Percentiles rank a stretch among this genome's conserved stretches.
These are phyloP conservation scores for Amiota communis DNA, from an alignment of 2,888 invertebrate genomes.

Conservation along the genomic window DNA sequence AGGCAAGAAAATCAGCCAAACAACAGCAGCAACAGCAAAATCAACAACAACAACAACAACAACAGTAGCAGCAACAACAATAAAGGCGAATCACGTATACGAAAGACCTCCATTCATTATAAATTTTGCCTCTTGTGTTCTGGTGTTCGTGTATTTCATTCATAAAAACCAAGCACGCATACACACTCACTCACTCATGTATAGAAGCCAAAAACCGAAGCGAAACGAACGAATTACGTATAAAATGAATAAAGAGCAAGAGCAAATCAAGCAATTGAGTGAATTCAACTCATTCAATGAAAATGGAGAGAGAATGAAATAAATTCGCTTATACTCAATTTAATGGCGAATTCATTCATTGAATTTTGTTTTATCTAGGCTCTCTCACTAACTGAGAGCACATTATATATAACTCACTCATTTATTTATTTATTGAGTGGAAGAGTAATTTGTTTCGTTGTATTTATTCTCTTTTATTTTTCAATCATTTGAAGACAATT, in stretches of 20 bases:
- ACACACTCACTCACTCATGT: neutral
- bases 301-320: conserved; percentile 23
- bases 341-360: conserved; percentile 43
- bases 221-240: no score
- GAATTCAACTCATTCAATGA: no score
- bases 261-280: no score
- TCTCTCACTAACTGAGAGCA: no score
- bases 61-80: conserved; percentile 31
- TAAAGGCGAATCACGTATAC: conserved; percentile 42
- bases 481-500: no score
- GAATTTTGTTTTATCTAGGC: neutral
- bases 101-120: conserved; percentile 65
- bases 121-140: conserved; percentile 43
- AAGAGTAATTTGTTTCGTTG: no score
- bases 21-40: neutral
- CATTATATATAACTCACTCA: no score
- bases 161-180: conserved; percentile 62
- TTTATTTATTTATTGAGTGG: no score
- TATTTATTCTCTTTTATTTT: no score
- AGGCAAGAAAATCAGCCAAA: conserved; percentile 19
- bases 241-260: no score
- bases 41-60: conserved; percentile 30
- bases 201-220: no score
- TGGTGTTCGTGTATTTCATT: conserved; percentile 60
- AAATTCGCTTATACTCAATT: conserved; percentile 41